Conservation (phyloP, 2,113 vertebrate genomes). For the Cygnus buccinator region DNA sequence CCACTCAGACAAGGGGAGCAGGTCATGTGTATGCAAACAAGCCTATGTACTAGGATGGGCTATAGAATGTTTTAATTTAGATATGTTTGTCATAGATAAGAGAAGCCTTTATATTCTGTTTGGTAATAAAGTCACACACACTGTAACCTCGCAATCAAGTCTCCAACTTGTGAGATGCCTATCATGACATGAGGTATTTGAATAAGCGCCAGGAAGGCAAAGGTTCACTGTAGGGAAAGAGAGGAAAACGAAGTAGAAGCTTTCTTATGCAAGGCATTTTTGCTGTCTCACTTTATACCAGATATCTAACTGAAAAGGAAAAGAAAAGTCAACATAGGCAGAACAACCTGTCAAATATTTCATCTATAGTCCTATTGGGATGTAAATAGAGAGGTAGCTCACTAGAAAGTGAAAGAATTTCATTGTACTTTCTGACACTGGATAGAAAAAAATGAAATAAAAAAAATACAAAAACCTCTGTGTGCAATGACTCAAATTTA, state of each 20-base stretch:
- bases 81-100: background rate
- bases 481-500: background rate
- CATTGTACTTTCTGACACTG: background rate
- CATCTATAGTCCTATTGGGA: background rate
- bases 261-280: background rate
- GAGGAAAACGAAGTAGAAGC: background rate
- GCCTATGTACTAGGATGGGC: background rate
- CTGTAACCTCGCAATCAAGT: background rate
- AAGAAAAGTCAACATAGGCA: background rate
- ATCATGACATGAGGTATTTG: background rate
- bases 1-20: background rate
- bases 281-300: slow-evolving; percentile 10
- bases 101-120: background rate
- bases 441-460: background rate
- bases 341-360: background rate
- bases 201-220: background rate
- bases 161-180: background rate
- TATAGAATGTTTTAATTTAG: background rate
- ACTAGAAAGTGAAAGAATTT: background rate
- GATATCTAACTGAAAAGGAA: background rate
- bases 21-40: background rate
- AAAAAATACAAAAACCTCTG: background rate
- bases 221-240: background rate
- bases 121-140: background rate
- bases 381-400: background rate